Conservation (phyloP, 1,140 invertebrate genomes). For the Anagrus nilaparvatae region DNA sequence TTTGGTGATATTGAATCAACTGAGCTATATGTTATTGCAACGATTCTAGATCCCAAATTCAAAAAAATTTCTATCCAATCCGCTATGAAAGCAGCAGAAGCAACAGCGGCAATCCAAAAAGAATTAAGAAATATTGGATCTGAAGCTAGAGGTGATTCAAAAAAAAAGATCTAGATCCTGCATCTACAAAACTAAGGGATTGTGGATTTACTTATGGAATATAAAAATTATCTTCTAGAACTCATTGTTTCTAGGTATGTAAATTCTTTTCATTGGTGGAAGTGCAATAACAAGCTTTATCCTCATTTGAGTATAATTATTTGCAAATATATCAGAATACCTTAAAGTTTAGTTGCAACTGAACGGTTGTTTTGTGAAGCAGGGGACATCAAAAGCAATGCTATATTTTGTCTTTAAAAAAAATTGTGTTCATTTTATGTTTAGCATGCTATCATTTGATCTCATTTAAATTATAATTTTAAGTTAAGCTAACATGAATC, state of each 20-base stretch:
- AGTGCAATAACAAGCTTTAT: constrained; percentile 26
- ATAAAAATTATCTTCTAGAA: constrained; percentile 9
- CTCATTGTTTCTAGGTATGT: constrained; percentile 23
- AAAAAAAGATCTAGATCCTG: no score
- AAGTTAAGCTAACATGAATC: no score
- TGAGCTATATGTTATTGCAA: constrained; percentile 13
- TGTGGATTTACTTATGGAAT: constrained; percentile 3
- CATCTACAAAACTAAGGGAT: constrained; percentile 13
- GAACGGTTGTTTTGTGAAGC: constrained; percentile 36
- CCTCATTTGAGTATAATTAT: constrained; percentile 26
- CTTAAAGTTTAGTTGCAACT: constrained; percentile 31
- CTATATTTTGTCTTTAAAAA: no score
- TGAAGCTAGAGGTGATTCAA: no score
- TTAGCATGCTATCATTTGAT: no score
- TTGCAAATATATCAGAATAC: constrained; percentile 26
- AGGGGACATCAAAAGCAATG: constrained; percentile 16
- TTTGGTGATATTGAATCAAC: constrained; percentile 10
- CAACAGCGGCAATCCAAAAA: no score
- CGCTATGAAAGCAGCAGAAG: no score
- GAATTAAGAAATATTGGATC: no score
- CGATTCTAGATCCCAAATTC: constrained; percentile 18
- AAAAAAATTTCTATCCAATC: no score
- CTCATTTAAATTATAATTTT: no score
- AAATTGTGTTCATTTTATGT: no score
- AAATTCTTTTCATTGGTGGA: constrained; percentile 31